These are phyloP conservation scores for Lethrus apterus DNA, from an alignment of 1,140 invertebrate species.

Conservation along the genomic window DNA sequence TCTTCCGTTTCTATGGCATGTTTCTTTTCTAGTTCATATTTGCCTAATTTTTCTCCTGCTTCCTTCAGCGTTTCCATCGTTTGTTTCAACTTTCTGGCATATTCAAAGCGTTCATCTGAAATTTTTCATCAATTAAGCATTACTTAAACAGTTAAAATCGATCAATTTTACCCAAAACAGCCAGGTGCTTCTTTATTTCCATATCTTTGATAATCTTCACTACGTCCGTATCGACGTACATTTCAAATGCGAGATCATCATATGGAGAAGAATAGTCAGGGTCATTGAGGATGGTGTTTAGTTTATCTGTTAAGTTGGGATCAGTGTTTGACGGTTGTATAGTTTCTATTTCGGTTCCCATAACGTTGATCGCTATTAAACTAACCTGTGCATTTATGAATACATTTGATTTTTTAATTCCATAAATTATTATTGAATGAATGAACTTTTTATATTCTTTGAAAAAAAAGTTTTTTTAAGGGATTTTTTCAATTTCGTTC, in stretches of 20 bases:
- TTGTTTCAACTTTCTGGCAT: constrained; percentile 80
- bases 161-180: constrained; percentile 58
- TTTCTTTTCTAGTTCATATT: constrained; percentile 84
- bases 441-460: too few species aligned
- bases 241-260: constrained; percentile 92
- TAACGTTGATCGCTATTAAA: constrained; percentile 40
- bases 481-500: too few species aligned
- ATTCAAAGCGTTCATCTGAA: constrained; percentile 83
- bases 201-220: constrained; percentile 80
- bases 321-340: constrained; percentile 13
- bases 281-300: constrained; percentile 44
- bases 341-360: constrained; percentile 30
- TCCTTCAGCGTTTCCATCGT: constrained; percentile 74
- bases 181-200: constrained; percentile 78
- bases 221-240: constrained; percentile 94
- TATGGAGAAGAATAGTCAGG: constrained; percentile 72
- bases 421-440: too few species aligned
- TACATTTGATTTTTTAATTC: too few species aligned
- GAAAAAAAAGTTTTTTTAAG: too few species aligned
- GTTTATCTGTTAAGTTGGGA: constrained; percentile 20
- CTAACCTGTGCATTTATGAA: too few species aligned
- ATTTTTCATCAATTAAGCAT: constrained; percentile 13
- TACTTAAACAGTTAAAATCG: neutral
- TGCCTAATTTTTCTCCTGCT: constrained; percentile 81
- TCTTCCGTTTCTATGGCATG: constrained; percentile 86